Conservation (phyloP, 2,888 invertebrate genomes). For the Aphodius granarius region DNA sequence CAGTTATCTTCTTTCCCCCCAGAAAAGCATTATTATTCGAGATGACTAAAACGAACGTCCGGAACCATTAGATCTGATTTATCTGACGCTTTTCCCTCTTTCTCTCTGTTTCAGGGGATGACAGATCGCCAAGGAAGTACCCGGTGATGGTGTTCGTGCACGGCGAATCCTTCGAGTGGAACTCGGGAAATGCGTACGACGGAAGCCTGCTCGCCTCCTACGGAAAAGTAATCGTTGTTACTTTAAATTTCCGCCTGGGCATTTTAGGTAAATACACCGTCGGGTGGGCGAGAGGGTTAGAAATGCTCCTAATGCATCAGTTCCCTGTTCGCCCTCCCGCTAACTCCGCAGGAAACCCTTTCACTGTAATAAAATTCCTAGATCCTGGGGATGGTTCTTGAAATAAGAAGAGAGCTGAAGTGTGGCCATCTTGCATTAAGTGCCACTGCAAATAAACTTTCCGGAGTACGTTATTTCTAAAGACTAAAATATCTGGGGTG, state of each 20-base stretch:
- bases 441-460: no score
- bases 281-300: not conserved
- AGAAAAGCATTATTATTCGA: not conserved
- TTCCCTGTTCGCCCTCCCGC: not conserved
- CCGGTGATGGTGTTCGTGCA: constrained; percentile 92
- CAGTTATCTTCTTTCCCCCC: no score
- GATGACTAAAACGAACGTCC: not conserved
- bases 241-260: constrained; percentile 81
- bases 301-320: not conserved
- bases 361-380: not conserved
- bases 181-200: constrained; percentile 96
- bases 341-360: not conserved
- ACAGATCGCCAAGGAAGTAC: constrained; percentile 55
- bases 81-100: not conserved
- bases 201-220: constrained; percentile 90
- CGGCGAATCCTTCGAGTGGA: constrained; percentile 96
- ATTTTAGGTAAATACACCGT: constrained; percentile 72
- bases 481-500: no score
- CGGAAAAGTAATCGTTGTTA: constrained; percentile 85
- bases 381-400: not conserved
- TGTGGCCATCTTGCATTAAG: no score
- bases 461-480: no score
- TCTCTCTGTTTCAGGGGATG: constrained; percentile 17
- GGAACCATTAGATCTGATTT: not conserved
- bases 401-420: not conserved